These are phyloP conservation scores for Cranoglanis bouderius DNA, from an alignment of 2,113 vertebrate genomes.

Conservation along the genomic window DNA sequence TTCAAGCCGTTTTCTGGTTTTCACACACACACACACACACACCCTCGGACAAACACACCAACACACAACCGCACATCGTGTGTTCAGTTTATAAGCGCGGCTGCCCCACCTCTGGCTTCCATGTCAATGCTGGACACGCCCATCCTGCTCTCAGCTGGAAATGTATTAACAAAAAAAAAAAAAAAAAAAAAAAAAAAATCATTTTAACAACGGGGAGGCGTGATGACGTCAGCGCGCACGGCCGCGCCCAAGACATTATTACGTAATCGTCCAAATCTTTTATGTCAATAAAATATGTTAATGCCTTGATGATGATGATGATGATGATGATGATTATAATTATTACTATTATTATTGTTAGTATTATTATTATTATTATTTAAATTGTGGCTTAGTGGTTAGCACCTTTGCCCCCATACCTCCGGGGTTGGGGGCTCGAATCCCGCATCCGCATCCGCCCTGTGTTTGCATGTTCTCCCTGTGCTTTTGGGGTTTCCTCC, in stretches of 20 bases:
- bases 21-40: background rate
- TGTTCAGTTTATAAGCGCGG: too few species aligned
- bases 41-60: background rate
- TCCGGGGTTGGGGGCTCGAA: too few species aligned
- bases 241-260: background rate
- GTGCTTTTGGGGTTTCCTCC: too few species aligned
- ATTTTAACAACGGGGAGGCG: background rate
- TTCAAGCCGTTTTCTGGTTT: background rate
- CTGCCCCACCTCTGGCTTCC: too few species aligned
- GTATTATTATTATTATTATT: too few species aligned
- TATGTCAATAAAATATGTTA: background rate
- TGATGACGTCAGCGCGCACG: background rate
- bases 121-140: constrained; percentile 18
- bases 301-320: background rate
- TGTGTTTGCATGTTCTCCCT: too few species aligned
- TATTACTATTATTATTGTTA: too few species aligned
- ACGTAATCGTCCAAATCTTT: too few species aligned
- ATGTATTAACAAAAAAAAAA: too few species aligned
- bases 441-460: too few species aligned
- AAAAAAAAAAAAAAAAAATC: background rate
- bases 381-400: too few species aligned
- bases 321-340: background rate
- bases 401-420: too few species aligned
- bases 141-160: background rate
- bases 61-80: background rate